A percentile compares a stretch with the other conserved stretches of the same genome.
These are phyloP conservation scores for Colistium nudipinnis DNA, from an alignment of 2,113 vertebrate genomes.

Conservation along the genomic window DNA sequence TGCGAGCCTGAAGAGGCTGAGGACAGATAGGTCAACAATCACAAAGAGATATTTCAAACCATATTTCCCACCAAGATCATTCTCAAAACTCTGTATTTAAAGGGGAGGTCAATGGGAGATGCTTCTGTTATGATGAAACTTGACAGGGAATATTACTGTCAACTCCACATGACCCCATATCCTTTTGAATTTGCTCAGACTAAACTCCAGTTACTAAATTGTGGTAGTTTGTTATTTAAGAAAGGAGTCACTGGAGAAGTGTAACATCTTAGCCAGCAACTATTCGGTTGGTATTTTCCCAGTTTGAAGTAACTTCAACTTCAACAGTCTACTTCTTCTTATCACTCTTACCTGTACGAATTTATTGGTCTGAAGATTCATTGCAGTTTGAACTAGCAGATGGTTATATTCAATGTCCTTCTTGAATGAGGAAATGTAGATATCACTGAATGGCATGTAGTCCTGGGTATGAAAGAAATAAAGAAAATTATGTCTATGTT, in stretches of 20 bases:
- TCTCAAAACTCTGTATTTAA: background rate
- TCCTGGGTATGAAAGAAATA: constrained; percentile 80
- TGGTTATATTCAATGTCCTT: constrained; percentile 91
- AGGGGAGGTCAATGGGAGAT: background rate
- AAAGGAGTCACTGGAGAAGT: no score
- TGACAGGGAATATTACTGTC: no score
- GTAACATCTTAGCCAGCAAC: no score
- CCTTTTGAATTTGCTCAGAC: no score
- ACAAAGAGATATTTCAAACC: background rate
- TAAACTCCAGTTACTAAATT: no score
- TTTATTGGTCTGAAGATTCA: constrained; percentile 93
- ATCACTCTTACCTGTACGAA: constrained; percentile 91
- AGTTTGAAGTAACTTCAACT: no score
- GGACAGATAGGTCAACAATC: constrained; percentile 13
- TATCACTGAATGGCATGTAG: constrained; percentile 93
- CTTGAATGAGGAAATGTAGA: constrained; percentile 90
- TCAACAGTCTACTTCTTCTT: background rate
- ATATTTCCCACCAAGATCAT: background rate
- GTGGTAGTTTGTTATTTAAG: no score
- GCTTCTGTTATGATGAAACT: no score
- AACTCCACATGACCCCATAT: no score
- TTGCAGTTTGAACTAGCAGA: constrained; percentile 87
- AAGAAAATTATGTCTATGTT: background rate
- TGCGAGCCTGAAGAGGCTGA: constrained; percentile 93
- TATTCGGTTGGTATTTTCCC: no score